A percentile compares a stretch with the other conserved stretches of the same genome.
These are phyloP conservation scores for Engystomops pustulosus DNA, from an alignment of 2,113 vertebrate species.

Conservation along the genomic window DNA sequence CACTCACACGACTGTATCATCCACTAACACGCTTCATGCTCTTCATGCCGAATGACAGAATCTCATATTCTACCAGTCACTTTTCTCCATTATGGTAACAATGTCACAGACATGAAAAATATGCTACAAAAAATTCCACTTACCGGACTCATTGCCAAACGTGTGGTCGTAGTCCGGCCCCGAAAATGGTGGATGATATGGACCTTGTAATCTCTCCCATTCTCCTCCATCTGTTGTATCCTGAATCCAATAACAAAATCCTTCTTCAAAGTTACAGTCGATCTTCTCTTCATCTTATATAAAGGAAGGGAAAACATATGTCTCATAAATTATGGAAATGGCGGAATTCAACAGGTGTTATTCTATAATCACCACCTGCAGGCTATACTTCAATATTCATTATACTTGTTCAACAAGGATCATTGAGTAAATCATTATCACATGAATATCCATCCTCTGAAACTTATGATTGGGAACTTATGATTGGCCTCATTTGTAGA, in stretches of 20 bases:
- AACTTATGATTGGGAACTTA: too few relatives aligned
- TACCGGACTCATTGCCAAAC: conserved; percentile 83
- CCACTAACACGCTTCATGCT: not conserved
- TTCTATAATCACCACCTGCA: not conserved
- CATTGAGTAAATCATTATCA: not conserved
- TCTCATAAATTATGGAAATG: not conserved
- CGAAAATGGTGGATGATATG: conserved; percentile 68
- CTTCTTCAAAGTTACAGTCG: conserved; percentile 84
- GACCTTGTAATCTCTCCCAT: conserved; percentile 78
- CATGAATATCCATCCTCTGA: not conserved
- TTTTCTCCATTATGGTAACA: not conserved
- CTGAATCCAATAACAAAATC: conserved; percentile 89
- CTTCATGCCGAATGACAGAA: not conserved
- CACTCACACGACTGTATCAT: not conserved
- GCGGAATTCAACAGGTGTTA: not conserved
- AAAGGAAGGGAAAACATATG: conserved; percentile 43
- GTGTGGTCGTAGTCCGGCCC: conserved; percentile 90
- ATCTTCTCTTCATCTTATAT: conserved; percentile 82
- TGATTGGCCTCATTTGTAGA: too few relatives aligned
- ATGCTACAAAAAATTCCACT: not conserved
- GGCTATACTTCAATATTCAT: not conserved
- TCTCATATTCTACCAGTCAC: too few relatives aligned
- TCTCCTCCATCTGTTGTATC: conserved; percentile 69
- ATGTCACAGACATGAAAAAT: too few relatives aligned
- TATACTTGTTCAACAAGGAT: not conserved